Evolutionary conservation across 30 jellyfish, hydroid and myxozoan species (phyloP).

Genomic region (Aurelia aurita complex sp. Pacific): DNA sequence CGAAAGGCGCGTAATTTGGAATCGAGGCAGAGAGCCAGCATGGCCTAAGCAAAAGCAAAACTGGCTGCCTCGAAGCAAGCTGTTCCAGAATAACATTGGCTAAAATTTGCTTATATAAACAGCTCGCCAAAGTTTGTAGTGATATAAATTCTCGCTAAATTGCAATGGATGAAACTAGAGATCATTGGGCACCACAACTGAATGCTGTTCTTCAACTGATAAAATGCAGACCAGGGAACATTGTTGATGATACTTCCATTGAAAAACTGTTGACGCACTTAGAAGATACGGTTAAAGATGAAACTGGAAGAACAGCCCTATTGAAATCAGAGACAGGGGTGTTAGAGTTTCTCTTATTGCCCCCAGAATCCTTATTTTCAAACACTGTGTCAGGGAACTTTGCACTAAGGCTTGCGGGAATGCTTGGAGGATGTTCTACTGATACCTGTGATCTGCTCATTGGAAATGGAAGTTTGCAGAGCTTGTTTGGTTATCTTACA

Average conservation of each 20-base stretch:
- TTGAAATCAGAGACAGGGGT: slow-evolving; percentile 10
- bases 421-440: slow-evolving; percentile 27
- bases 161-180: background rate
- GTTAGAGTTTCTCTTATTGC: slow-evolving; percentile 16
- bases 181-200: slow-evolving; percentile 13
- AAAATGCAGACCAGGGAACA: slow-evolving; percentile 15
- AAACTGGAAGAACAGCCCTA: background rate
- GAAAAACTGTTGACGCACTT: slow-evolving; percentile 56
- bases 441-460: slow-evolving; percentile 11
- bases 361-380: slow-evolving; percentile 19
- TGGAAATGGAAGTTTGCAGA: slow-evolving; percentile 27
- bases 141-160: background rate
- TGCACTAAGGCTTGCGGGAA: slow-evolving; percentile 51
- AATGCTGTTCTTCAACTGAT: slow-evolving; percentile 32
- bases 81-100: background rate
- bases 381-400: slow-evolving; percentile 28
- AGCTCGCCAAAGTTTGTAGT: background rate
- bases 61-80: too few relatives aligned
- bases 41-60: too few relatives aligned
- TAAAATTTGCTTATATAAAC: background rate
- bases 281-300: background rate
- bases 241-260: slow-evolving; percentile 67
- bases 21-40: too few relatives aligned
- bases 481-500: slow-evolving; percentile 19
- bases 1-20: too few relatives aligned